Evolutionary conservation across 2,797 vertebrate species (phyloP), one percentile per base, ranked within the genome.

Genomic region (Coranthus polyacanthus): DNA sequence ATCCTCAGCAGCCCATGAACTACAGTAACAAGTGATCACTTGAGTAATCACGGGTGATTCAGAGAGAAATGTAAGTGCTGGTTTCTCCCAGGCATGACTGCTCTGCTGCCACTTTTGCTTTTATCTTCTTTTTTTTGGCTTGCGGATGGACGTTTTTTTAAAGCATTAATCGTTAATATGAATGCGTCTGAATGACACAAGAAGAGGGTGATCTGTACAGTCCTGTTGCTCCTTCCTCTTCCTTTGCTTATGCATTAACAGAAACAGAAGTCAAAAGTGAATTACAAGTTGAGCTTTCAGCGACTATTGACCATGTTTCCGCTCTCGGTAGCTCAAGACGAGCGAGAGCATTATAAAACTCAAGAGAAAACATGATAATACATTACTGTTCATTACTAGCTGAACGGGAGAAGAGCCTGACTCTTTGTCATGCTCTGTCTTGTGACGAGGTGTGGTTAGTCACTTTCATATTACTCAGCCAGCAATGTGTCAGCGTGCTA

Each of bases 21-120:
- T 86, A 44, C 88, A 81, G 83, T 76, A 91, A 87, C 85, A 86
- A 89, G 87, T 88, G 87, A 76, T 83, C 85, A 86, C 83, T 88
- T 86, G 84, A 87, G 78, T 88, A 89, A 89, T 89, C 89, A 88
- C 61, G 78, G 88, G 81, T 87, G 84, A 89, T 85, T 88, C 86
- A 87, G 75, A 85, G 82, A 82, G 63, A 90, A 79, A 90, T 89
- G 92, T 90, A 92, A 92, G 92, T 91, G 79, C 75, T 70, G 79
- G 69, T 72, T 81, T 74, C 66, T 89, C 75, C 82, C 61, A 74
- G 81, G 87, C 86, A 78, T 83, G 84, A 63, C 65, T 82, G 80
- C 70, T 82, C 70, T 75, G 78, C 64, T 79, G 68, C 65, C 66
- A 71, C 76, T 78, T 84, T 69, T 71, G 62, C 34, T 42, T 36